Conservation (phyloP, 2,113 vertebrate genomes). For the Nematolebias whitei region DNA sequence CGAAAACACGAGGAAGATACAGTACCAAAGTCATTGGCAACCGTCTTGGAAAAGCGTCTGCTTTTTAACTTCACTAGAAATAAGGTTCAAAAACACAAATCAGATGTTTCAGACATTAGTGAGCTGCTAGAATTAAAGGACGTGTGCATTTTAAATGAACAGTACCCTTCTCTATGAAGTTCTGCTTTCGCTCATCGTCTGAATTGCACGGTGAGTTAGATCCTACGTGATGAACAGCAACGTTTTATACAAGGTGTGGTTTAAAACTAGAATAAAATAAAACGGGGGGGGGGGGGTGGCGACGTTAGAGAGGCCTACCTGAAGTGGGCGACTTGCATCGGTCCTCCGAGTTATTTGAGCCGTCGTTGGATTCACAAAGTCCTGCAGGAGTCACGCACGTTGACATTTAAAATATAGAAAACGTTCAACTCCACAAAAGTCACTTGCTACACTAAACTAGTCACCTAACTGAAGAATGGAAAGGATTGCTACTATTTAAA, state of each 20-base stretch:
- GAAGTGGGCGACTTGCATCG: slow-evolving; percentile 97
- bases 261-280: slow-evolving; percentile 1
- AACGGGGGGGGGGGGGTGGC: not conserved
- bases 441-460: slow-evolving; percentile 18
- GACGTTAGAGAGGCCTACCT: slow-evolving; percentile 77
- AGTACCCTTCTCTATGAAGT: slow-evolving; percentile 98
- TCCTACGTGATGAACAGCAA: slow-evolving; percentile 79
- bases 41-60: slow-evolving; percentile 98
- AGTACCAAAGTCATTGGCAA: slow-evolving; percentile 85
- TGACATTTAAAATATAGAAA: slow-evolving; percentile 16
- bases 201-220: slow-evolving; percentile 91
- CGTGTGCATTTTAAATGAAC: slow-evolving; percentile 57
- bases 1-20: slow-evolving; percentile 63
- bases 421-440: not conserved
- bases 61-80: slow-evolving; percentile 97
- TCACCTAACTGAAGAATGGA: slow-evolving; percentile 14
- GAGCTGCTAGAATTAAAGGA: not conserved
- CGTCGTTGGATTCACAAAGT: slow-evolving; percentile 90
- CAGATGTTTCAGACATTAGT: slow-evolving; percentile 47
- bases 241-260: slow-evolving; percentile 4
- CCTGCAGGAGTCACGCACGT: slow-evolving; percentile 74
- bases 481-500: no score
- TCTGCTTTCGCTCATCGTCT: slow-evolving; percentile 93
- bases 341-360: slow-evolving; percentile 86
- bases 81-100: slow-evolving; percentile 75